phyloP scores from a whole-genome alignment of 2,113 vertebrate genomes.

The Desmodus rotundus region DNA sequence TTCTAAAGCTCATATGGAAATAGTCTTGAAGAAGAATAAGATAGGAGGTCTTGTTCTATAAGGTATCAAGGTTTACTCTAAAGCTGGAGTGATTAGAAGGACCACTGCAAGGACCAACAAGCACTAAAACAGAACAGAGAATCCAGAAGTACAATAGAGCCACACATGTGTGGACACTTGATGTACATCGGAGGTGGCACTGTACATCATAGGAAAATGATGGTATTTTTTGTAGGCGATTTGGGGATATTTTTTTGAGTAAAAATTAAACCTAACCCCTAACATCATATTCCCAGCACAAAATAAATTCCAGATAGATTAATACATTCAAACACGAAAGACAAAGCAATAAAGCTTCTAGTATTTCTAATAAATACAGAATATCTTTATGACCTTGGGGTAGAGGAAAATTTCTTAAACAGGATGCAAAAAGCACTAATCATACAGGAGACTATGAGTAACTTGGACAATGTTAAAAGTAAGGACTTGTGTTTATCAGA shows the following conservation, averaged over 20 bases:
- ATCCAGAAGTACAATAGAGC: neutral
- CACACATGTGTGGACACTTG: neutral
- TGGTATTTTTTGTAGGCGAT: neutral
- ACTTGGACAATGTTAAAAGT: neutral
- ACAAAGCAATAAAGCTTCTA: neutral
- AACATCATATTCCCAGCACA: neutral
- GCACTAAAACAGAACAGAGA: neutral
- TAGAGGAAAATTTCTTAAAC: neutral
- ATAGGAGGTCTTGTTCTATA: neutral
- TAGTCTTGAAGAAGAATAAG: neutral
- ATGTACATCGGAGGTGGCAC: neutral
- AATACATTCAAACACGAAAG: neutral
- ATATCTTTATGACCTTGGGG: neutral
- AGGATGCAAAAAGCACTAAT: neutral
- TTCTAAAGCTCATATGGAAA: conserved; percentile 11
- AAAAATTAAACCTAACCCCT: neutral
- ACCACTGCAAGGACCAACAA: neutral
- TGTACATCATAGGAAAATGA: neutral
- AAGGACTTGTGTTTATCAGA: neutral
- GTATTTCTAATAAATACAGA: neutral
- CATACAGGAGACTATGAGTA: neutral
- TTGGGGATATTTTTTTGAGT: neutral
- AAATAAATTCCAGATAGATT: neutral
- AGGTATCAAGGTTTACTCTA: neutral
- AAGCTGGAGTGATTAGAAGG: neutral